phyloP scores from a whole-genome alignment of 2,888 invertebrate species.

The Xestoiulus laeticollis region DNA sequence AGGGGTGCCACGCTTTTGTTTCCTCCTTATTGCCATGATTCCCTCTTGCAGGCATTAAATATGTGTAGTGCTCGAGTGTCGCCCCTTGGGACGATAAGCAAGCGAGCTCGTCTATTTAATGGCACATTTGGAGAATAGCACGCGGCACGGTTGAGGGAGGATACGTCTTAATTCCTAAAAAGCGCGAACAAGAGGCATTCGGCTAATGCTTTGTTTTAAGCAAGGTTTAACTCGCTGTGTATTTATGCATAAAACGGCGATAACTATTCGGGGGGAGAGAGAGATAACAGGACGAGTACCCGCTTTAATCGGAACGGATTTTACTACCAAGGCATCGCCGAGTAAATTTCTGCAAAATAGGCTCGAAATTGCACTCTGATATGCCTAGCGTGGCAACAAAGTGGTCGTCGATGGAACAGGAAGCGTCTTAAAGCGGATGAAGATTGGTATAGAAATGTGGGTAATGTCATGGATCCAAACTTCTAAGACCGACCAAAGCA shows the following conservation, averaged over 20 bases:
- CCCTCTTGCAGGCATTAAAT: not conserved
- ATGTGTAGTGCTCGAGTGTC: not conserved
- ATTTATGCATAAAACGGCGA: constrained; percentile 29
- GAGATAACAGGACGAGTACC: not conserved
- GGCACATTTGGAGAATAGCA: not conserved
- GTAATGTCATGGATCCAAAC: too few species aligned
- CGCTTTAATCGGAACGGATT: not conserved
- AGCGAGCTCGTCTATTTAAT: constrained; percentile 42
- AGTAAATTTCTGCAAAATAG: not conserved
- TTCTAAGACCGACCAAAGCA: not conserved
- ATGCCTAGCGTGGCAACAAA: not conserved
- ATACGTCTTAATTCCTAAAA: constrained; percentile 29
- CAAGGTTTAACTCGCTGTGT: constrained; percentile 10
- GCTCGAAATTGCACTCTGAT: not conserved
- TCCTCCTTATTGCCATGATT: not conserved
- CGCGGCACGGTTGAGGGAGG: constrained; percentile 20
- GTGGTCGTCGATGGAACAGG: not conserved
- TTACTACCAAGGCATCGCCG: not conserved
- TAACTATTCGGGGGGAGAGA: not conserved
- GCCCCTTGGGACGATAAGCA: constrained; percentile 45
- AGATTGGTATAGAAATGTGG: not conserved
- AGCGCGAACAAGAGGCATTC: constrained; percentile 23
- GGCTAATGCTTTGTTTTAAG: constrained; percentile 25
- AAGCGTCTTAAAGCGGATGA: not conserved
- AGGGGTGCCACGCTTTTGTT: not conserved